These are phyloP conservation scores for Galeruca laticollis DNA, from an alignment of 2,888 invertebrate species.

Conservation along the genomic window DNA sequence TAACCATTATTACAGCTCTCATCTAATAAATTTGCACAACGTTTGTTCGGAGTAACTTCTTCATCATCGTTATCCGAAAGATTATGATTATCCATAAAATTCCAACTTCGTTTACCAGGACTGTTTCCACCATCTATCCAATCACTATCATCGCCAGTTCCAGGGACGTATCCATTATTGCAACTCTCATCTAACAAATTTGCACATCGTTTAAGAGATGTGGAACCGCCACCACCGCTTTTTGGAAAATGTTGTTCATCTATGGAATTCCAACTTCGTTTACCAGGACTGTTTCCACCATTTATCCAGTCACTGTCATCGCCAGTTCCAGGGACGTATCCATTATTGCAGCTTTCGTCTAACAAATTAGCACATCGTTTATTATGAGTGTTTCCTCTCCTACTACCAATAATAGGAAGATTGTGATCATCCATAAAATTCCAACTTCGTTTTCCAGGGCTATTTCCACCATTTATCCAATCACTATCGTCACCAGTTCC, in stretches of 20 bases:
- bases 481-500: constrained; percentile 64
- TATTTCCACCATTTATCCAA: constrained; percentile 47
- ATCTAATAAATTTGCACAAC: constrained; percentile 65
- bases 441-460: constrained; percentile 42
- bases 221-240: constrained; percentile 54
- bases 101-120: constrained; percentile 59
- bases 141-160: constrained; percentile 63
- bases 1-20: constrained; percentile 66
- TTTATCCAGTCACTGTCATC: constrained; percentile 50
- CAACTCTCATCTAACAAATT: constrained; percentile 71
- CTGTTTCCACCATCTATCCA: constrained; percentile 48
- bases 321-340: constrained; percentile 50
- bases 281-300: constrained; percentile 50
- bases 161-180: constrained; percentile 53
- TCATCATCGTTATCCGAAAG: constrained; percentile 56
- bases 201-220: constrained; percentile 33
- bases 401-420: background rate
- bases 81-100: constrained; percentile 70
- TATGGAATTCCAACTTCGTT: constrained; percentile 63
- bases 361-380: constrained; percentile 26
- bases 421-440: constrained; percentile 4
- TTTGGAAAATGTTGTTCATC: constrained; percentile 68
- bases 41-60: constrained; percentile 35
- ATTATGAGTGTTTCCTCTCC: background rate
- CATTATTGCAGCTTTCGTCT: constrained; percentile 35